Conservation (phyloP, 2,888 invertebrate species). For the Drosophila falleni region DNA sequence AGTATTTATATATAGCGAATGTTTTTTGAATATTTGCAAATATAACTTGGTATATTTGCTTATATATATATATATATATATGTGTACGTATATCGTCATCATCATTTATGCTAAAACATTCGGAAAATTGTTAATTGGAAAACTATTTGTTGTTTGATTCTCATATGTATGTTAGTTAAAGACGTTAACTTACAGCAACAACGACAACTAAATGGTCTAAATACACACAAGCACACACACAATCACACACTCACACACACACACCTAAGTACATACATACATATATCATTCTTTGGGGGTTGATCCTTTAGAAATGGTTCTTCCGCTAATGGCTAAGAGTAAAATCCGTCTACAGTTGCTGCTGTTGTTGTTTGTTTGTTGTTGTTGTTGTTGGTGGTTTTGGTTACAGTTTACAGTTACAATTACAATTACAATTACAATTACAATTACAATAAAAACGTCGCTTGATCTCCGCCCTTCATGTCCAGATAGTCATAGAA, state of each 20-base stretch:
- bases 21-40: conserved; percentile 22
- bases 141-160: conserved; percentile 51
- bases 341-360: conserved; percentile 60
- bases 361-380: conserved; percentile 7
- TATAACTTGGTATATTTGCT: conserved; percentile 31
- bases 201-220: conserved; percentile 36
- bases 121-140: conserved; percentile 52
- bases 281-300: conserved; percentile 14
- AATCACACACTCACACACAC: conserved; percentile 8
- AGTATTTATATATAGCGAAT: conserved; percentile 3
- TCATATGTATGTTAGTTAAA: conserved; percentile 53
- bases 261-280: conserved; percentile 17
- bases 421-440: conserved; percentile 54
- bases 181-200: conserved; percentile 51
- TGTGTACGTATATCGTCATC: conserved; percentile 1
- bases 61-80: no score
- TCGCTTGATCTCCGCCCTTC: conserved; percentile 68
- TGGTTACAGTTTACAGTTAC: conserved; percentile 57
- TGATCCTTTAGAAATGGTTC: conserved; percentile 41
- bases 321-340: conserved; percentile 57
- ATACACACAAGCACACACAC: conserved; percentile 3
- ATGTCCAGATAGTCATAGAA: conserved; percentile 73
- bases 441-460: conserved; percentile 75
- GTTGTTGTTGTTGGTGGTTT: conserved; percentile 64
- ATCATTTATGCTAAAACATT: conserved; percentile 21